These are phyloP conservation scores for Saiga tatarica DNA, from an alignment of 2,113 vertebrate species.

Conservation along the genomic window DNA sequence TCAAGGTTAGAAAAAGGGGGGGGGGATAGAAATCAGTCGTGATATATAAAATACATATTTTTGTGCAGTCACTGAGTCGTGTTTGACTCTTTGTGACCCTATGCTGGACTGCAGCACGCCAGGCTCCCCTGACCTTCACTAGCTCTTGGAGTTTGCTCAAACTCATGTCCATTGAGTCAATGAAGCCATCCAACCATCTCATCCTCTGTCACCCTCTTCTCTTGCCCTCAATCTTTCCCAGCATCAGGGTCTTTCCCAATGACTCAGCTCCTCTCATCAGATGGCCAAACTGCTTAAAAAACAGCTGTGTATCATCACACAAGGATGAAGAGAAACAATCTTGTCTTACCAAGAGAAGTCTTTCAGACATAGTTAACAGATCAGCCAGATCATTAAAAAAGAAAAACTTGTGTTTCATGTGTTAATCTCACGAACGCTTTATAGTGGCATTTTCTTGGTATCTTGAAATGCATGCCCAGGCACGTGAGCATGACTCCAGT, in stretches of 20 bases:
- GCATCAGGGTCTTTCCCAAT: background rate
- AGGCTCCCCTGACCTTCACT: background rate
- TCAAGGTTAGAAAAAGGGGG: conserved; percentile 23
- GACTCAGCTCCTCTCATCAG: background rate
- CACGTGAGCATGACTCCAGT: background rate
- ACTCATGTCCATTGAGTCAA: background rate
- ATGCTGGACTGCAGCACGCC: background rate
- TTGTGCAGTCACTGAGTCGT: background rate
- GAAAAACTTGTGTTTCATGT: background rate
- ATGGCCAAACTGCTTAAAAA: background rate
- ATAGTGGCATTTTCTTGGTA: background rate
- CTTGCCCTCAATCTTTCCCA: background rate
- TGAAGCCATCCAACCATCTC: background rate
- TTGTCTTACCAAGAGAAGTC: background rate
- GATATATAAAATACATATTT: background rate
- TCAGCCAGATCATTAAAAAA: background rate
- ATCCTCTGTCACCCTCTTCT: background rate
- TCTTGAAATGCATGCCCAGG: background rate
- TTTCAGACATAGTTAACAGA: background rate
- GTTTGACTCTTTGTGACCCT: background rate
- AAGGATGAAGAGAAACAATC: background rate
- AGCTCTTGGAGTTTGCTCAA: background rate
- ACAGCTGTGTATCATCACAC: background rate
- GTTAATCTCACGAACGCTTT: background rate
- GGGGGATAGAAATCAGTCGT: background rate